Evolutionary conservation across 2,113 vertebrate species (phyloP).

Genomic region (Sceloporus tristichus): DNA sequence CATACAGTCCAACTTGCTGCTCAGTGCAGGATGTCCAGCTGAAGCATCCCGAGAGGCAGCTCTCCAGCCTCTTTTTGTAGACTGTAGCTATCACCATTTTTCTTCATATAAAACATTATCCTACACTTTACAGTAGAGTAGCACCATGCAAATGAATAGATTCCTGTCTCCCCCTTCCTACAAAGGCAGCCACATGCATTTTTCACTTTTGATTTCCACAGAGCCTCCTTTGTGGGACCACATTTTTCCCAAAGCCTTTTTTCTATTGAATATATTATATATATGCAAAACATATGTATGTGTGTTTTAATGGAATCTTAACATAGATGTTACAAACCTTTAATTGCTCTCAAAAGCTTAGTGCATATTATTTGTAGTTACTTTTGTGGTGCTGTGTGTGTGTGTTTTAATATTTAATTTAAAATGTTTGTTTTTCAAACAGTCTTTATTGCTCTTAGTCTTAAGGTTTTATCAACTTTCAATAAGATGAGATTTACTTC

Average conservation of each 20-base stretch:
- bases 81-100: neutral
- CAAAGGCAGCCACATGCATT: neutral
- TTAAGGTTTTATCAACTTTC: neutral
- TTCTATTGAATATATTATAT: neutral
- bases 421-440: neutral
- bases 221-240: neutral
- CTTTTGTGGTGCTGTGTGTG: neutral
- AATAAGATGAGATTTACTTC: neutral
- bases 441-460: neutral
- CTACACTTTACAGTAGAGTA: neutral
- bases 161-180: neutral
- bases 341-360: neutral
- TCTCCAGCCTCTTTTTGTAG: too few species aligned
- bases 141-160: neutral
- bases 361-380: neutral
- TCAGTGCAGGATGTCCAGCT: too few species aligned
- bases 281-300: neutral
- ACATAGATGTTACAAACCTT: neutral
- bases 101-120: neutral
- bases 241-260: too few species aligned
- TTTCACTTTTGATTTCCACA: neutral
- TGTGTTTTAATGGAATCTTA: neutral
- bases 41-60: too few species aligned
- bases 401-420: neutral
- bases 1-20: too few species aligned